phyloP scores from a whole-genome alignment of 2,888 invertebrate species.

The Dione juno region DNA sequence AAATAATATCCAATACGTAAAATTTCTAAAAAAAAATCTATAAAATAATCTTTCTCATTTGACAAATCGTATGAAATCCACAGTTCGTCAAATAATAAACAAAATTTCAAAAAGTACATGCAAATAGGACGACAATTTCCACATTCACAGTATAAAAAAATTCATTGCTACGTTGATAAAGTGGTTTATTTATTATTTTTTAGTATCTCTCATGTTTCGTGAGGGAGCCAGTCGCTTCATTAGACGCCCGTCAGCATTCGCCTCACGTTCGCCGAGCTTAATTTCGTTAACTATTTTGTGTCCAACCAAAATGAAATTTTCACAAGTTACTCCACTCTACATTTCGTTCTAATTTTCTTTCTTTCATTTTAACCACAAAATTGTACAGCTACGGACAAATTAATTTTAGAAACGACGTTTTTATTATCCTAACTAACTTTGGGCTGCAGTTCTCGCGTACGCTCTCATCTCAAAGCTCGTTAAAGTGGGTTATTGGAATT shows the following conservation, averaged over 20 bases:
- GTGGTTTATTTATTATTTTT: slow-evolving; percentile 41
- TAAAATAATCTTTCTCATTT: not conserved
- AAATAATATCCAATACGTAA: not conserved
- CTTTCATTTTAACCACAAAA: slow-evolving; percentile 47
- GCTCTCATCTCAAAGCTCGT: slow-evolving; percentile 6
- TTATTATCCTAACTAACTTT: slow-evolving; percentile 34
- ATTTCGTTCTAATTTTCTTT: slow-evolving; percentile 55
- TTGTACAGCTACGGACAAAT: slow-evolving; percentile 38
- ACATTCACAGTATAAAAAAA: slow-evolving; percentile 25
- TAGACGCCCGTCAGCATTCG: slow-evolving; percentile 36
- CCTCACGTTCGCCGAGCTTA: slow-evolving; percentile 52
- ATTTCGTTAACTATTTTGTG: slow-evolving; percentile 76
- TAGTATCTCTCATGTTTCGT: slow-evolving; percentile 35
- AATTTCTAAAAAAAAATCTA: not conserved
- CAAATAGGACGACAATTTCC: slow-evolving; percentile 20
- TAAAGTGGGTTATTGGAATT: slow-evolving; percentile 20
- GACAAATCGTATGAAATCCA: slow-evolving; percentile 1
- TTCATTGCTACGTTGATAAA: slow-evolving; percentile 28
- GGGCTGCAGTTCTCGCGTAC: slow-evolving; percentile 16
- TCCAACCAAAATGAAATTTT: slow-evolving; percentile 62
- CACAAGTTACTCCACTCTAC: slow-evolving; percentile 54
- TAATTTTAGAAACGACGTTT: slow-evolving; percentile 41
- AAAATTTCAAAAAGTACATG: not conserved
- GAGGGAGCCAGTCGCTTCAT: slow-evolving; percentile 34
- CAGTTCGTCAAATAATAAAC: slow-evolving; percentile 12